A percentile compares a stretch with the other conserved stretches of the same genome.
phyloP scores from a whole-genome alignment of 2,113 vertebrate genomes.

The Pachycephala philippinensis region DNA sequence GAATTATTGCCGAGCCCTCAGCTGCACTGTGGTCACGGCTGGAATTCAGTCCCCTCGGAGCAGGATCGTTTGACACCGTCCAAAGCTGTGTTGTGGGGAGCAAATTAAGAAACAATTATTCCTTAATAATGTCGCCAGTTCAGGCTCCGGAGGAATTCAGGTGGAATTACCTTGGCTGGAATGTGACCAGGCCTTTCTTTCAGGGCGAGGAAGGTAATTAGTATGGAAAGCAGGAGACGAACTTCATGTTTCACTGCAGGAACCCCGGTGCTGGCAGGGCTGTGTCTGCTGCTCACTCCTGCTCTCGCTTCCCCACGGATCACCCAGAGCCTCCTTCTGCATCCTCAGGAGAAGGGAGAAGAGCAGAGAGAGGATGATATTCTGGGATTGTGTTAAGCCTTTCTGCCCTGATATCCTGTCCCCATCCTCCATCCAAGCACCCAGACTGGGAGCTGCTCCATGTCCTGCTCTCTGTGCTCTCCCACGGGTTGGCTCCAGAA shows the following conservation, averaged over 20 bases:
- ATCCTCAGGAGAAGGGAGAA: too few relatives aligned
- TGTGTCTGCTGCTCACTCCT: background rate
- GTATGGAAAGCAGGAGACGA: background rate
- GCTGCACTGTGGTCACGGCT: background rate
- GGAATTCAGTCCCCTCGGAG: background rate
- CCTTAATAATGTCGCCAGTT: background rate
- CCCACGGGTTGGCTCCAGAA: background rate
- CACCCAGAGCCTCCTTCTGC: background rate
- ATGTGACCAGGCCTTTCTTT: background rate
- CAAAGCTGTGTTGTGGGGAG: background rate
- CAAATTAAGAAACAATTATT: background rate
- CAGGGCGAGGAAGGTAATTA: background rate
- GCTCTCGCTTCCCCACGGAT: background rate
- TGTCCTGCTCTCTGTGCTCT: background rate
- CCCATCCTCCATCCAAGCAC: background rate
- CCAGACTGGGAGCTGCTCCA: background rate
- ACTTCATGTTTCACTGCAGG: background rate
- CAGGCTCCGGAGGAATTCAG: background rate
- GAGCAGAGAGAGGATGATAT: background rate
- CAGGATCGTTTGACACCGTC: background rate
- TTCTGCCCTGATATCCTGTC: background rate
- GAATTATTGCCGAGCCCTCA: conserved; percentile 1
- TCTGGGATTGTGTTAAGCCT: background rate
- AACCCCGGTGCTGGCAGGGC: background rate
- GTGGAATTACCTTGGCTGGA: background rate